phyloP scores from a whole-genome alignment of 2,888 invertebrate species.

The Clivina fossor region DNA sequence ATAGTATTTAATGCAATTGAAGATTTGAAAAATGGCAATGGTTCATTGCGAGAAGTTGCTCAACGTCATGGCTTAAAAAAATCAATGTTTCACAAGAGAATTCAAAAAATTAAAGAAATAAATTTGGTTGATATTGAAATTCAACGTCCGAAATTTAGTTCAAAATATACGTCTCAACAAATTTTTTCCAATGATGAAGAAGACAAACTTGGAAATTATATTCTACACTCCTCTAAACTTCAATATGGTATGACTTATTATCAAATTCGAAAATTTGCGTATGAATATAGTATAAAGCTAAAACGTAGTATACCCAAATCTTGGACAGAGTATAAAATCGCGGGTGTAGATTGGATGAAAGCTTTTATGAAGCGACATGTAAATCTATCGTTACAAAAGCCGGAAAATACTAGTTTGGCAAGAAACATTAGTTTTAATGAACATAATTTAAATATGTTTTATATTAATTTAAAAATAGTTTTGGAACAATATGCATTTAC shows the following conservation, averaged over 20 bases:
- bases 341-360: conserved; percentile 35
- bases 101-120: conserved; percentile 8
- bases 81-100: conserved; percentile 5
- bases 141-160: conserved; percentile 11
- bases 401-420: conserved; percentile 40
- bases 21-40: not conserved
- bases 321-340: conserved; percentile 8
- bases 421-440: conserved; percentile 30
- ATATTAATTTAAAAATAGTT: not conserved
- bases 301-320: not conserved
- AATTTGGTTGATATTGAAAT: not conserved
- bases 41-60: conserved; percentile 4
- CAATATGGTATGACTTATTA: conserved; percentile 40
- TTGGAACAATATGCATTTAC: not conserved
- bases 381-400: conserved; percentile 33
- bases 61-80: conserved; percentile 15
- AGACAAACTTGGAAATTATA: conserved; percentile 36
- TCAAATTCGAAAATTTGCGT: conserved; percentile 31
- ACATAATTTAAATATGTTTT: conserved; percentile 11
- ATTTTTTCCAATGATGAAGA: conserved; percentile 40
- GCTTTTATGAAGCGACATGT: conserved; percentile 34
- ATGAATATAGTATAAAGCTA: conserved; percentile 19
- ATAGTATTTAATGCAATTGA: not conserved
- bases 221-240: conserved; percentile 39
- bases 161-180: conserved; percentile 36